Evolutionary conservation across 2,113 vertebrate species (phyloP).

Genomic region (Nymphicus hollandicus): DNA sequence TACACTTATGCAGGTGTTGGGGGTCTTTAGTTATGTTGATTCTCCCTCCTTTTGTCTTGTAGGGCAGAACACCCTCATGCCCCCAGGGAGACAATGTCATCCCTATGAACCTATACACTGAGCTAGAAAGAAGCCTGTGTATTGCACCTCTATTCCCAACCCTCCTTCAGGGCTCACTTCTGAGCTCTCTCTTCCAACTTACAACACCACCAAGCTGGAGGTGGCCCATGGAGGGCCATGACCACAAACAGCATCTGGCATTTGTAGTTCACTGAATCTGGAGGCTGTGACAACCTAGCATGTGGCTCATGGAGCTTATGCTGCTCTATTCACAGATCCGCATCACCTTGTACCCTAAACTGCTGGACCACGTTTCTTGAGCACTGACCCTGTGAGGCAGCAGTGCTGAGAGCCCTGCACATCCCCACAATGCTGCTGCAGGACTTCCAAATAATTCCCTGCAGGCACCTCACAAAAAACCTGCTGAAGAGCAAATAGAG

Average conservation of each 20-base stretch:
- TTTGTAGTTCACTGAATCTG: background rate
- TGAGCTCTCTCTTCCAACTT: background rate
- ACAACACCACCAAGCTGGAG: background rate
- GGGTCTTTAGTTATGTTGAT: too few relatives aligned
- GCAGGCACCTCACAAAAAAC: background rate
- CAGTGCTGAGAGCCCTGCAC: background rate
- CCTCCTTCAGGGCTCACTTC: background rate
- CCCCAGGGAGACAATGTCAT: background rate
- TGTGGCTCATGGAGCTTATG: background rate
- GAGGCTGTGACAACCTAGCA: background rate
- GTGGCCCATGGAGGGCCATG: background rate
- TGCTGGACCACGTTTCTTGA: background rate
- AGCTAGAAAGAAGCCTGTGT: background rate
- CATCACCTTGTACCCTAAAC: rapidly evolving
- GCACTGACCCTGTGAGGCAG: background rate
- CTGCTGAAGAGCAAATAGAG: background rate
- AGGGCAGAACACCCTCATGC: background rate
- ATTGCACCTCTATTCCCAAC: background rate
- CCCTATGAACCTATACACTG: background rate
- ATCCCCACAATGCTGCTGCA: background rate
- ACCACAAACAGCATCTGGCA: background rate
- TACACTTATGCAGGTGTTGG: background rate
- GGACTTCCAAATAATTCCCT: background rate
- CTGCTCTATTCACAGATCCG: background rate
- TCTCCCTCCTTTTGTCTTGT: background rate